phyloP scores from a whole-genome alignment of 2,797 vertebrate species.

The Pipistrellus pygmaeus region DNA sequence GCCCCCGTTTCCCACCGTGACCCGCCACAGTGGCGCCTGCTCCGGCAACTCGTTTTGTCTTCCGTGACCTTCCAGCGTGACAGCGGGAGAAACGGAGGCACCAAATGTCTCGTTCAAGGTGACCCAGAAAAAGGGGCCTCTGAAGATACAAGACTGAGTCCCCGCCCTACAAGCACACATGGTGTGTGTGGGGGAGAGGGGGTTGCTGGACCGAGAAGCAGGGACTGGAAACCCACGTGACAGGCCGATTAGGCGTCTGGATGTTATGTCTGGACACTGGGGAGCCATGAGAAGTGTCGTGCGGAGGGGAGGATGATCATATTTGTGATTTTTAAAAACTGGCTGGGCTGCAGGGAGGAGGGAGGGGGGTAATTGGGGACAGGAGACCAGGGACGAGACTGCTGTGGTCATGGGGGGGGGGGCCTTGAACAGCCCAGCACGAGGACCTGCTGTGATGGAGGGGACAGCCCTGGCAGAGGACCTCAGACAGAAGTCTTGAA shows the following conservation, averaged over 20 bases:
- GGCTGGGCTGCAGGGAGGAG: background rate
- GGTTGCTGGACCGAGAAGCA: background rate
- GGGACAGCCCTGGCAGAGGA: background rate
- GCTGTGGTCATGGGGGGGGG: fast-evolving
- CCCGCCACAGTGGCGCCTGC: fast-evolving
- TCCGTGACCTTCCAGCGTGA: background rate
- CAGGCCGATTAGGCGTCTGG: background rate
- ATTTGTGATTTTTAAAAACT: background rate
- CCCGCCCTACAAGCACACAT: fast-evolving
- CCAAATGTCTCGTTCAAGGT: background rate
- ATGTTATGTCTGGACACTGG: background rate
- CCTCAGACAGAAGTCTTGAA: fast-evolving
- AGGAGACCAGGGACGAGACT: background rate
- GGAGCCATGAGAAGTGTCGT: background rate
- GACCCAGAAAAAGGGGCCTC: background rate
- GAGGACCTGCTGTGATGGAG: background rate
- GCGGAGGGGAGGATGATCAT: background rate
- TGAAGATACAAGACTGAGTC: background rate
- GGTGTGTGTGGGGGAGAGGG: too few species aligned
- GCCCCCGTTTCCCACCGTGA: too few species aligned
- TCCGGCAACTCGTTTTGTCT: background rate
- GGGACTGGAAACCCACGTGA: fast-evolving
- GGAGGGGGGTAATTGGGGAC: fast-evolving
- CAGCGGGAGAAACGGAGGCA: conserved; percentile 41
- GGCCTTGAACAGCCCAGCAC: fast-evolving